Conservation (phyloP, 2,888 invertebrate species). For the Tupiocoris notatus region DNA sequence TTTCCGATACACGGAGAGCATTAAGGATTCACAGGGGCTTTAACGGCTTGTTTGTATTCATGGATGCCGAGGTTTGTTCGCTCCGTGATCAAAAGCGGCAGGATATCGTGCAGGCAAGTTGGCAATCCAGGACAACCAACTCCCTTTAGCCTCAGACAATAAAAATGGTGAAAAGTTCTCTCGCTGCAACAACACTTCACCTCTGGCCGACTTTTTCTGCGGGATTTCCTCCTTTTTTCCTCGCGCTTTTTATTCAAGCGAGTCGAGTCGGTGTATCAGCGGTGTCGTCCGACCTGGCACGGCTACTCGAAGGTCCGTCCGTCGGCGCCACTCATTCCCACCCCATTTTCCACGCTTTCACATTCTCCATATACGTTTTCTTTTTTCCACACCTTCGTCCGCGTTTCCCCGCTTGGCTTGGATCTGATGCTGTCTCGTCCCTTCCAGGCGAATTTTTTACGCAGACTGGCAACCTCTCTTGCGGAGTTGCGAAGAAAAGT, state of each 20-base stretch:
- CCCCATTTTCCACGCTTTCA: background rate
- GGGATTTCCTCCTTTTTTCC: background rate
- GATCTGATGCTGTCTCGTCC: background rate
- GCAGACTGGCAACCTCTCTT: background rate
- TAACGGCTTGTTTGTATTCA: constrained; percentile 25
- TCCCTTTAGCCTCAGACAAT: too few relatives aligned
- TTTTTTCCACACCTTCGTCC: background rate
- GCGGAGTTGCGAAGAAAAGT: background rate
- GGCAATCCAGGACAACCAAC: background rate
- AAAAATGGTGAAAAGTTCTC: constrained; percentile 22
- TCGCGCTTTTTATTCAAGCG: background rate
- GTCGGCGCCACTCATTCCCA: background rate
- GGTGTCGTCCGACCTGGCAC: background rate
- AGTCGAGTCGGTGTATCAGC: background rate
- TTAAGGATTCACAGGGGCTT: background rate
- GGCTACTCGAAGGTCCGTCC: background rate
- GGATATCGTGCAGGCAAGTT: background rate
- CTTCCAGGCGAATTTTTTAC: background rate
- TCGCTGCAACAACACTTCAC: background rate
- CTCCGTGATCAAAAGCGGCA: constrained; percentile 2
- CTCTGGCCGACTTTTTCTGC: background rate
- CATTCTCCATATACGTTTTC: too few relatives aligned
- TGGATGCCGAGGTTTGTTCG: constrained; percentile 13
- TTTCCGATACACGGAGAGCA: background rate
- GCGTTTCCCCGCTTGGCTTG: background rate